Evolutionary conservation across 2,888 invertebrate species (phyloP), one percentile per base, ranked within the genome.

Genomic region (Nephrotoma flavescens): DNA sequence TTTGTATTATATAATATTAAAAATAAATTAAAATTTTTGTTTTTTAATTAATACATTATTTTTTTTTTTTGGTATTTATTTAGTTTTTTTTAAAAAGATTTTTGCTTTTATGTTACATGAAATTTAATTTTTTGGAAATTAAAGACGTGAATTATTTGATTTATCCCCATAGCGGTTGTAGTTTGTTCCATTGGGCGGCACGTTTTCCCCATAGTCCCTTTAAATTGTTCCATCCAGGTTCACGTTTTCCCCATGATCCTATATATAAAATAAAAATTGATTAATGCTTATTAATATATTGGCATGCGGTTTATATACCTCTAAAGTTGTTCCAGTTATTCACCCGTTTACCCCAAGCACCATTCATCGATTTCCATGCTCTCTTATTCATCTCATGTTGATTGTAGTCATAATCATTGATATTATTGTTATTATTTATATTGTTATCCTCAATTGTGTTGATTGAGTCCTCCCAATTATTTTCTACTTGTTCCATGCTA

Each of bases 191-290:
- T 87, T 91, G 92, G 5, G 88, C 86, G 5, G 89, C 88, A 87
- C 96, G 93, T 91, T 96, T 95, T 89, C 96, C 96, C 96, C 96
- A 96, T 91, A 96, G 94, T 87, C 96, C 96, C 91, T 95, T 95
- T 89, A 96, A 92, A 91, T 95, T 95, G 90, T 95, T 95, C 96
- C 96, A 96, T 90, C 95, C 95, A 11, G 95, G 95, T 89, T 96
- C 95, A 87, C 96, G 93, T 92, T 96, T 96, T 90, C 95, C 95
- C 95, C 95, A 95, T 90, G 94, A 93, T 90, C 95, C 95, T 95
- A 92, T 19, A 92, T 19, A 89, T 88, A 42, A 31, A 42, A 84
- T 83, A 71, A 83, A 83, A 84, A 15, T 71, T 15, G 31, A 11
- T 41, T n/a, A 84, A 42, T 12, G 9, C 42, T 19, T 31, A 2